Evolutionary conservation across 1,140 invertebrate genomes (phyloP), one percentile per base, ranked within the genome.

Genomic region (Trypoxylus dichotomus): DNA sequence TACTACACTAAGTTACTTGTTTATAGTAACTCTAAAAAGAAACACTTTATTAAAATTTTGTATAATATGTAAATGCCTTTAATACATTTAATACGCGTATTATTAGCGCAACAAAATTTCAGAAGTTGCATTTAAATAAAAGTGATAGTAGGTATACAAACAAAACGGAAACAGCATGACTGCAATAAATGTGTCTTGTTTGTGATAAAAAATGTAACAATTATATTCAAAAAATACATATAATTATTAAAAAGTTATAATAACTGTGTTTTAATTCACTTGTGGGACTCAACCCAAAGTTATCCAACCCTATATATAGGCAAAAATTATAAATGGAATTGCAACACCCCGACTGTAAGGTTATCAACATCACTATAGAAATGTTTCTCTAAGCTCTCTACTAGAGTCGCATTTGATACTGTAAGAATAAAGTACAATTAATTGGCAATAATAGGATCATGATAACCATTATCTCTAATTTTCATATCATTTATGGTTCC

Each of bases 191-290:
- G 47, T 54, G 47, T 54, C 47, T 54, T 54, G 47, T 54, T 54
- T 54, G 47, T 54, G 47, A 54, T 54, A 54, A 54, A 19, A 54
- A 54, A n/a, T 54, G 47, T 54, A 54, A n/a, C 47, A 54, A 54
- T 54, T n/a, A 54, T 1, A 54, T 54, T 54, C 5, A 19, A 54
- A 19, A 54, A 54, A 54, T 54, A 54, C 19, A 54, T 6, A 54
- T 54, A 19, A n/a, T 54, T 19, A 3, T 19, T 54, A 54, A 54
- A 6, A 54, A 54, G 47, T 54, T 54, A 19, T 43, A 10, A 2
- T 7, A 6, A n/a, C 6, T 54, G 2, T 54, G 10, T 54, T 54
- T 37, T 54, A n/a, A 6, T 54, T 54, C 47, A 5, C 19, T 47
- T 47, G 13, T n/a, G 11, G 43, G 10, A 8, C 5, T 37, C 2